phyloP scores from a whole-genome alignment of 1,140 invertebrate genomes.

The Hypsibius dujardini region DNA sequence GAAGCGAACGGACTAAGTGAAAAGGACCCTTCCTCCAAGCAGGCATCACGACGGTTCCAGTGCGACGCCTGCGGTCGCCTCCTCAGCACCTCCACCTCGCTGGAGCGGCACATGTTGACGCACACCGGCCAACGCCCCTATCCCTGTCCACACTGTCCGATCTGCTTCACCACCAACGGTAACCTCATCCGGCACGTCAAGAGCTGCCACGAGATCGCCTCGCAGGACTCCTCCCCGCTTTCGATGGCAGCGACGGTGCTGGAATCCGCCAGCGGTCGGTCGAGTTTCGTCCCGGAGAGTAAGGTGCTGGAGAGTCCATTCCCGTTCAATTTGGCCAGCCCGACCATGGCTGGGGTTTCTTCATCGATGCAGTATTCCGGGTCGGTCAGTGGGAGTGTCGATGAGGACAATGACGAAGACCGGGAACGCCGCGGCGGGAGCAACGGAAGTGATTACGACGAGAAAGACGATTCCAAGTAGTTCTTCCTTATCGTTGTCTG shows the following conservation, averaged over 20 bases:
- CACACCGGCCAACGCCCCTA: conserved; percentile 57
- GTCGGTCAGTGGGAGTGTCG: neutral
- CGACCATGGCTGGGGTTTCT: neutral
- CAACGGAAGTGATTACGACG: neutral
- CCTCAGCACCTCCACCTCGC: conserved; percentile 19
- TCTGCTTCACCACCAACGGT: conserved; percentile 68
- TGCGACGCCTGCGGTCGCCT: conserved; percentile 9
- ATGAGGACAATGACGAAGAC: conserved; percentile 4
- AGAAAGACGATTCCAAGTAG: neutral
- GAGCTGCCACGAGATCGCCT: conserved; percentile 10
- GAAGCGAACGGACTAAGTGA: neutral
- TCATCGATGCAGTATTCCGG: too few species aligned
- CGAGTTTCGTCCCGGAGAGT: too few species aligned
- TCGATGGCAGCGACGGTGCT: too few species aligned
- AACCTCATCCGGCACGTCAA: conserved; percentile 65
- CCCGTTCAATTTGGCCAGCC: neutral
- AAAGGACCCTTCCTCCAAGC: neutral
- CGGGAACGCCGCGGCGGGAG: neutral
- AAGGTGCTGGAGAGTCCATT: neutral
- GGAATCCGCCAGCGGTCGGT: too few species aligned
- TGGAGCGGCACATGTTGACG: conserved; percentile 53
- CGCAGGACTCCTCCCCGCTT: neutral
- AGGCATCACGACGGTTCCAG: conserved; percentile 4
- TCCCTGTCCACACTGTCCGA: conserved; percentile 40
- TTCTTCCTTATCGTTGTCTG: too few species aligned